These are phyloP conservation scores for Novumbra hubbsi DNA, from an alignment of 2,797 vertebrate genomes.

Conservation along the genomic window DNA sequence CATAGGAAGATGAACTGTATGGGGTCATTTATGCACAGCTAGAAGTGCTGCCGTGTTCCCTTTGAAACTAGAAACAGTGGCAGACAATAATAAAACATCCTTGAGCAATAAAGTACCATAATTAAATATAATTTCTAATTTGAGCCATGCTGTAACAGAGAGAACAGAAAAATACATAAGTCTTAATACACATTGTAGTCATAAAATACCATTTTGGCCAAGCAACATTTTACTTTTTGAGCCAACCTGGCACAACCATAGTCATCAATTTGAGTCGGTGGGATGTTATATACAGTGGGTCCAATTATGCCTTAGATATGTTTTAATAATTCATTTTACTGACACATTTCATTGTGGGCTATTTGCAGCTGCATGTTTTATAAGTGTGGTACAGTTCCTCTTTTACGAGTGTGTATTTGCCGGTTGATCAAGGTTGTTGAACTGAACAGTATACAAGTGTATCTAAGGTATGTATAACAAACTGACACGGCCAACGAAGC, in stretches of 20 bases:
- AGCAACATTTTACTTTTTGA: conserved; percentile 54
- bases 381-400: conserved; percentile 5
- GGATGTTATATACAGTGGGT: conserved; percentile 35
- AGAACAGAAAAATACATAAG: conserved; percentile 42
- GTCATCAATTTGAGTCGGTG: conserved; percentile 37
- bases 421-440: conserved; percentile 24
- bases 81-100: conserved; percentile 52
- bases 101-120: conserved; percentile 52
- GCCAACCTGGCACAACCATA: conserved; percentile 39
- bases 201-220: conserved; percentile 48
- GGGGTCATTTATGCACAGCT: conserved; percentile 30
- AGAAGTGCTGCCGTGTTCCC: conserved; percentile 44
- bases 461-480: not conserved
- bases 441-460: not conserved
- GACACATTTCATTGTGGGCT: conserved; percentile 25
- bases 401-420: conserved; percentile 34
- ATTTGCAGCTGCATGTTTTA: conserved; percentile 38
- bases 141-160: conserved; percentile 49
- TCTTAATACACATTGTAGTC: conserved; percentile 25
- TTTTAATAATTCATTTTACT: conserved; percentile 52
- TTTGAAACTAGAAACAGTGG: conserved; percentile 45
- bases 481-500: conserved; percentile 1
- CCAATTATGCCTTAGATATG: conserved; percentile 25
- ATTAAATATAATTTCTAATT: conserved; percentile 63
- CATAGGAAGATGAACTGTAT: conserved; percentile 2